Base-by-base conservation (phyloP, 2,113 vertebrate genomes). In the Zapornia atra region DNA sequence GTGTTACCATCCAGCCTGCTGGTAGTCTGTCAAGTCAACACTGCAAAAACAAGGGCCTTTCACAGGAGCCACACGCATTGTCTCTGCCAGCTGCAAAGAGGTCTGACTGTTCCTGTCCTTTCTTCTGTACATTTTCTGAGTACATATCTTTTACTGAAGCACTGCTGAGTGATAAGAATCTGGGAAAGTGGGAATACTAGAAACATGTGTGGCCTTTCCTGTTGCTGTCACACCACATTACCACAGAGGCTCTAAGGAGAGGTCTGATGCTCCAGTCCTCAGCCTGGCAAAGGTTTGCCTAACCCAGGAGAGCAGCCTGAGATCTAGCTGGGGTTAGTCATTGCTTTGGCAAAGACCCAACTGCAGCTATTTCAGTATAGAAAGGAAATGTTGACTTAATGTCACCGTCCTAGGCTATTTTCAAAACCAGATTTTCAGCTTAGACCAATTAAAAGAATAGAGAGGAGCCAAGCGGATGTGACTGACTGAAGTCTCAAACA, bases 61-160 rank as follows among this genome's bases (percentile, higher is more conserved):
- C 65, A 36, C 77, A 40, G 36, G 96, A 98, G 70, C 94, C 94
- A 53, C 91, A 53, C 21, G 83, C 59, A 5, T 44, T 99, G 53
- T 54, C 59, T 82, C 98, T 99, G 25, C 95, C 98, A 65, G 98
- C 96, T 38, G 89, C 97, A 72, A 84, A 96, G 82, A 99, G 98
- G 99, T 99, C 86, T 96, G 97, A 44, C 15, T 86, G 38, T 77
- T 81, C 69, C 31, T 66, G 33, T 79, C 42, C 26, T 91, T 66
- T 90, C 6, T 13, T 28, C 10, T 60, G 71, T 83, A 38, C 16
- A 25, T 71, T 69, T 82, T 78, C 51, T 68, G 25, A 36, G 16
- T 71, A 36, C 71, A 59, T 26, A 81, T 84, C 6, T 9, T 70
- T 70, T 78, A 44, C 26, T 76, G 59, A 88, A 86, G 50, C 36